These are phyloP conservation scores for Neosilurus hyrtlii DNA, from an alignment of 2,797 vertebrate species.

Conservation along the genomic window DNA sequence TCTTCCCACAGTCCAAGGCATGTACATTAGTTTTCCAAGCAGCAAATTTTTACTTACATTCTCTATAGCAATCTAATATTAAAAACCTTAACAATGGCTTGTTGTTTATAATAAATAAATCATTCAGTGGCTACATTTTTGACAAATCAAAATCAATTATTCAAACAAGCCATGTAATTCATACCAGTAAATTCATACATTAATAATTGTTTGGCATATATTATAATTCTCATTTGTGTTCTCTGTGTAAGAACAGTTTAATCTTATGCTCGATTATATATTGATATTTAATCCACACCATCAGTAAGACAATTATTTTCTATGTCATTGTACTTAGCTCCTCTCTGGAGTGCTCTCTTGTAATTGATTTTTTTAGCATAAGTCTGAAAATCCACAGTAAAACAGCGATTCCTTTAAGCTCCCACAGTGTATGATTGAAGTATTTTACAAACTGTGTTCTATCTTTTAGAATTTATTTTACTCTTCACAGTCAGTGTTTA, in stretches of 20 bases:
- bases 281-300: background rate
- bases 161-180: too few relatives aligned
- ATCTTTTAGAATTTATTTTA: background rate
- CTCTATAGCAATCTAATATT: too few relatives aligned
- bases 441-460: background rate
- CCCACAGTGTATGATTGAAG: background rate
- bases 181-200: background rate
- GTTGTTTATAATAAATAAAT: too few relatives aligned
- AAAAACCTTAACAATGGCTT: too few relatives aligned
- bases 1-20: too few relatives aligned
- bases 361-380: too few relatives aligned
- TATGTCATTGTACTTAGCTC: background rate
- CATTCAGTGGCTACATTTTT: too few relatives aligned
- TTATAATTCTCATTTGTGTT: background rate
- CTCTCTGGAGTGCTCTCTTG: background rate
- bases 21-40: too few relatives aligned
- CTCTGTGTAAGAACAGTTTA: background rate
- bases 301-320: background rate
- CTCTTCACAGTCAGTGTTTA: background rate
- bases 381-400: background rate
- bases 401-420: background rate
- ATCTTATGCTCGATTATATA: background rate
- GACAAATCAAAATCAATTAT: too few relatives aligned
- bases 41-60: too few relatives aligned
- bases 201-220: background rate